Conservation (phyloP, 2,888 invertebrate species). For the Digitonthophagus gazella region DNA sequence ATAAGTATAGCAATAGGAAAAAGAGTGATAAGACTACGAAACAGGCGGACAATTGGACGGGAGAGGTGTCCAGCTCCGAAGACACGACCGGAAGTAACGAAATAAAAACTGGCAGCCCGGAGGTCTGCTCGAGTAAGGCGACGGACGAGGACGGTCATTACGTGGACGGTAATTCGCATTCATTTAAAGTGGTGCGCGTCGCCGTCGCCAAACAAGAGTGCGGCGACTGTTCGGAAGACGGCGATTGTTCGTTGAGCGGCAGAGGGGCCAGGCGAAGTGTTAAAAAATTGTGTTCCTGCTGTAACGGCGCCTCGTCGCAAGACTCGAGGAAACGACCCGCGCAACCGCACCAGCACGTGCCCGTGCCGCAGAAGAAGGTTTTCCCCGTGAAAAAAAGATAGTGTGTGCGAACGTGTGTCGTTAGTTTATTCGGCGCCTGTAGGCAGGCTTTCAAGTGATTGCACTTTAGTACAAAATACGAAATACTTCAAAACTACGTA, state of each 20-base stretch:
- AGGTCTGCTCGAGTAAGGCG: slow-evolving; percentile 36
- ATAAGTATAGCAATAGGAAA: slow-evolving; percentile 50
- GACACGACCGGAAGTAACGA: slow-evolving; percentile 46
- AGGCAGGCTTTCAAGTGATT: slow-evolving; percentile 44
- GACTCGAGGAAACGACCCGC: slow-evolving; percentile 43
- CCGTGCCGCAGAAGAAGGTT: slow-evolving; percentile 48
- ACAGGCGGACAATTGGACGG: slow-evolving; percentile 36
- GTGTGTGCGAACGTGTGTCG: slow-evolving; percentile 37
- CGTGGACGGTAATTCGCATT: slow-evolving; percentile 30
- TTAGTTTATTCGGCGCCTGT: slow-evolving; percentile 38
- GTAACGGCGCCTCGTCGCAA: slow-evolving; percentile 44
- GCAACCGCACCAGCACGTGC: slow-evolving; percentile 44
- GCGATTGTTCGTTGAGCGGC: slow-evolving; percentile 43
- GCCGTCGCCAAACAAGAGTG: slow-evolving; percentile 41
- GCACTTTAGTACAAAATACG: slow-evolving; percentile 50
- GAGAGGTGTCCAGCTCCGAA: slow-evolving; percentile 47
- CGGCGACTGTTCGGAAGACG: slow-evolving; percentile 36
- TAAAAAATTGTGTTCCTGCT: slow-evolving; percentile 48
- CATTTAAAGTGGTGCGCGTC: slow-evolving; percentile 42
- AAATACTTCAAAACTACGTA: slow-evolving; percentile 36
- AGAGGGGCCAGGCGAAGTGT: slow-evolving; percentile 46
- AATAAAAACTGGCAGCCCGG: slow-evolving; percentile 38
- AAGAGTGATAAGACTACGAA: slow-evolving; percentile 43
- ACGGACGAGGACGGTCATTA: slow-evolving; percentile 36
- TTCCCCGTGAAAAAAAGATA: slow-evolving; percentile 50